phyloP scores from a whole-genome alignment of 2,797 vertebrate species.

The Etheostoma nigrum region DNA sequence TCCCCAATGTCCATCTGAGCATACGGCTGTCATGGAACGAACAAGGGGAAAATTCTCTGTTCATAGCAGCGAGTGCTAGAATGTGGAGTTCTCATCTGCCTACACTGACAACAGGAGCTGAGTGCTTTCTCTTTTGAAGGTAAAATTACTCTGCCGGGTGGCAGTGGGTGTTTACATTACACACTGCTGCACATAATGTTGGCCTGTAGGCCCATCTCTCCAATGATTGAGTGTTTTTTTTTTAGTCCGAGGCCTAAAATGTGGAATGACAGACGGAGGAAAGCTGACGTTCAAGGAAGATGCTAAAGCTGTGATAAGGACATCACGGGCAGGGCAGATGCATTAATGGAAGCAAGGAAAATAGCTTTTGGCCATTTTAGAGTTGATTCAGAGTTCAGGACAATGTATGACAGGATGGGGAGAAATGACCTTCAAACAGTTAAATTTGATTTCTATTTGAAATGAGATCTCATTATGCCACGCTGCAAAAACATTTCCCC shows the following conservation, averaged over 20 bases:
- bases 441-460: constrained; percentile 33
- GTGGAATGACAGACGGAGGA: constrained; percentile 34
- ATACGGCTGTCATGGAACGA: constrained; percentile 37
- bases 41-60: neutral
- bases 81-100: constrained; percentile 38
- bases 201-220: constrained; percentile 48
- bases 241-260: constrained; percentile 38
- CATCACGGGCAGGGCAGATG: constrained; percentile 19
- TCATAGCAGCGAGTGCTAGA: constrained; percentile 11
- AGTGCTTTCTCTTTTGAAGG: constrained; percentile 50
- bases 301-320: constrained; percentile 56
- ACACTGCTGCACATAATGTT: constrained; percentile 56
- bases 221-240: constrained; percentile 45
- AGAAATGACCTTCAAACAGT: constrained; percentile 55
- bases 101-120: constrained; percentile 34
- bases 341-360: constrained; percentile 42
- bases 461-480: constrained; percentile 25
- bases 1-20: constrained; percentile 38
- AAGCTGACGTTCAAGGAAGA: constrained; percentile 48
- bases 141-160: constrained; percentile 58
- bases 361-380: constrained; percentile 38
- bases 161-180: constrained; percentile 63
- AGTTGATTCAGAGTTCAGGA: constrained; percentile 31
- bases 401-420: neutral
- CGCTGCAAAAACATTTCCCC: constrained; percentile 12